Evolutionary conservation across 2,797 vertebrate species (phyloP), one percentile per base, ranked within the genome.

Genomic region (Prunella strophiata): DNA sequence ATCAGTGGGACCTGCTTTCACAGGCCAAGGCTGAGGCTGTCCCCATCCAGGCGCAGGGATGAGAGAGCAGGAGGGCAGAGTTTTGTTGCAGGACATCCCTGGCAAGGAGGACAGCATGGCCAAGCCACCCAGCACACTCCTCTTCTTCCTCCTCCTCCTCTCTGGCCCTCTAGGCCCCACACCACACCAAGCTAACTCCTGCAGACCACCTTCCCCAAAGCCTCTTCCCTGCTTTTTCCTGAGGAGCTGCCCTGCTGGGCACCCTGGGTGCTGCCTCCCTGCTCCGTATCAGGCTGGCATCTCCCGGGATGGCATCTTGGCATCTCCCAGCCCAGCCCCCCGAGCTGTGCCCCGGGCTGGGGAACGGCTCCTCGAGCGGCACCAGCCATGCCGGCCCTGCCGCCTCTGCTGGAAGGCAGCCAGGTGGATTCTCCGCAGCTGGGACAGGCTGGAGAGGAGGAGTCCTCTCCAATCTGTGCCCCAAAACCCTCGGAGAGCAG

Each of bases 341-440:
- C 4, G 9, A 36, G 85, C 54, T 51, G 79, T 68, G 48, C 89
- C 63, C 17, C 1, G 0, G 77, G 93, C 70, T 10, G 7, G 42
- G 93, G 86, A 93, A 71, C 0, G 12, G 77, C 63, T 81, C 42
- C 50, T 20, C 0, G 0, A 11, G 0, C 1, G 0, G 58, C 63
- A 70, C 83, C 5, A 0, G 91, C 75, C 40, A 0, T 5, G 36
- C 86, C 7, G 5, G 79, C 89, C 67, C 61, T 29, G 48, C 75
- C 0, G 3, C 50, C 84, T 63, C 52, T 2, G 0, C 16, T 47
- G 78, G 83, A 42, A 87, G 43, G 34, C 1, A 0, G 59, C 84
- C 91, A 83, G 38, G n/a, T 0, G 0, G 63, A 72, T 63, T 26
- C 81, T 86, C 55, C 0, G 0, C 51, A 42, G 48, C 27, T 30